Percentiles rank a stretch among this genome's conserved stretches.
phyloP scores from a whole-genome alignment of 1,140 invertebrate genomes.

The Ostrea edulis region DNA sequence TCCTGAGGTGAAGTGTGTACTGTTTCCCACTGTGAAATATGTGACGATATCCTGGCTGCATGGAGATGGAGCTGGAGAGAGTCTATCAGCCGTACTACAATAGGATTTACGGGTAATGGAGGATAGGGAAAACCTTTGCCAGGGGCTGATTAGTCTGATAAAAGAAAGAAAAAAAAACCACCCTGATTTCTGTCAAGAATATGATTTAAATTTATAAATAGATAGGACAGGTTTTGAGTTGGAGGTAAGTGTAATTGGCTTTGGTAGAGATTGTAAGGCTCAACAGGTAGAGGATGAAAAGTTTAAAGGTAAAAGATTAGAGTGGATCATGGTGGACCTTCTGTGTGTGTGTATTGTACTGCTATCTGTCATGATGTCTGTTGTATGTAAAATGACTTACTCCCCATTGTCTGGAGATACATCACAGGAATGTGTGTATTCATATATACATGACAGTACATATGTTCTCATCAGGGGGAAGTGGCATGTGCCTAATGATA shows the following conservation, averaged over 20 bases:
- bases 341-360: neutral
- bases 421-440: conserved; percentile 22
- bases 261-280: neutral
- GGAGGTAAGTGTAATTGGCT: neutral
- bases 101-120: conserved; percentile 15
- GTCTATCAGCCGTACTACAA: neutral
- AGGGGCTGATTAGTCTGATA: neutral
- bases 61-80: neutral
- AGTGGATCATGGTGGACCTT: neutral
- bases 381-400: conserved; percentile 12
- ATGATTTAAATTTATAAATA: conserved; percentile 16
- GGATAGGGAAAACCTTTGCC: neutral
- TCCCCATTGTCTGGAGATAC: neutral
- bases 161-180: too few species aligned
- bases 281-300: neutral
- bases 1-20: conserved; percentile 23
- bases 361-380: conserved; percentile 18
- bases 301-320: conserved; percentile 38
- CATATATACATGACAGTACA: neutral
- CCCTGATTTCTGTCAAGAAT: too few species aligned
- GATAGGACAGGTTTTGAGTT: conserved; percentile 26
- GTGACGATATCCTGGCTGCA: neutral
- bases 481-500: conserved; percentile 14
- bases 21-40: conserved; percentile 1
- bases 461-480: conserved; percentile 3